These are phyloP conservation scores for Callopanchax toddi DNA, from an alignment of 2,113 vertebrate species.

Conservation along the genomic window DNA sequence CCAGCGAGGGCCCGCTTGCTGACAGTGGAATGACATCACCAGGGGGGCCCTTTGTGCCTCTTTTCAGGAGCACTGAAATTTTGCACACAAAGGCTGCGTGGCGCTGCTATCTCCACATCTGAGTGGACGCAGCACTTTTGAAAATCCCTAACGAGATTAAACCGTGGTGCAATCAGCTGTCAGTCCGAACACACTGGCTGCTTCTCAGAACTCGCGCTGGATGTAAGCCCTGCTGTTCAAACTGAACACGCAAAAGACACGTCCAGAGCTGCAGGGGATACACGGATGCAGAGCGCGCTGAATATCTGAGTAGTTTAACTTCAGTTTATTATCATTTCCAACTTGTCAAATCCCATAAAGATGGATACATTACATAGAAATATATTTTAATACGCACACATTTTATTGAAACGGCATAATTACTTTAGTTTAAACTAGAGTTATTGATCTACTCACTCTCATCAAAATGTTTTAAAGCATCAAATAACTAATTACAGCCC, in stretches of 20 bases:
- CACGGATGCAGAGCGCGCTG: not conserved
- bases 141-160: conserved; percentile 83
- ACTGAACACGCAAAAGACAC: conserved; percentile 47
- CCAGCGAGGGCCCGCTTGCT: conserved; percentile 56
- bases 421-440: too few relatives aligned
- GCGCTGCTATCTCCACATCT: conserved; percentile 77
- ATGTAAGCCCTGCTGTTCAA: conserved; percentile 61
- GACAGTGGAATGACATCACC: conserved; percentile 79
- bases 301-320: not conserved
- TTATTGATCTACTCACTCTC: too few relatives aligned
- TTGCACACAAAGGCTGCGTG: conserved; percentile 74
- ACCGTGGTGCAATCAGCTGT: conserved; percentile 74
- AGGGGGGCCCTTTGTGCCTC: conserved; percentile 65
- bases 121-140: conserved; percentile 82
- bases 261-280: conserved; percentile 6
- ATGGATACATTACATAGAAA: too few relatives aligned
- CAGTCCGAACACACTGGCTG: conserved; percentile 61
- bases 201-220: conserved; percentile 68
- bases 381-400: too few relatives aligned
- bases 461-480: too few relatives aligned
- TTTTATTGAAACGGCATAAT: too few relatives aligned
- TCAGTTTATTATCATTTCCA: too few relatives aligned
- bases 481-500: too few relatives aligned
- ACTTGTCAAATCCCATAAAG: too few relatives aligned
- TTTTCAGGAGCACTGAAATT: conserved; percentile 70